Conservation (phyloP, 1,140 invertebrate species). For the Ceratosolen solmsi region DNA sequence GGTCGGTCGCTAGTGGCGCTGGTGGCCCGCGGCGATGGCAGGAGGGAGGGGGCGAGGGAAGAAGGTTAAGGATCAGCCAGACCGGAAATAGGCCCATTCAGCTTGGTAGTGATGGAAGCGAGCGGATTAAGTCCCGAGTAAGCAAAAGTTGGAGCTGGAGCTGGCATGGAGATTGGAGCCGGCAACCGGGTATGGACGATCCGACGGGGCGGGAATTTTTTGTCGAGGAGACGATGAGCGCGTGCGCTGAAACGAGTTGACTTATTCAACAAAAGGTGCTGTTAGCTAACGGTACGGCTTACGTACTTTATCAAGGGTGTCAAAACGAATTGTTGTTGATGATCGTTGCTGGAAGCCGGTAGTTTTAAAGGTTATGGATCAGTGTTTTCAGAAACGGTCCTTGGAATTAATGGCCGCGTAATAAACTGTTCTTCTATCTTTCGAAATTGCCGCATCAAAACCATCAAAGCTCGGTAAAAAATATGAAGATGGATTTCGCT, state of each 20-base stretch:
- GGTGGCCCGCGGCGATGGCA: no score
- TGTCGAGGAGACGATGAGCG: no score
- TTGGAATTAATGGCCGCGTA: background rate
- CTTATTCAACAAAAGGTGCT: slow-evolving; percentile 12
- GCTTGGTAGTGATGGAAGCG: no score
- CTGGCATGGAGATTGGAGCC: background rate
- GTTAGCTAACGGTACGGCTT: background rate
- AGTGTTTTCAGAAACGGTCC: background rate
- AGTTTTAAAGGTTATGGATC: slow-evolving; percentile 16
- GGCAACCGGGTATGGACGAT: background rate
- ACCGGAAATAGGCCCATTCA: no score
- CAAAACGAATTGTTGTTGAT: slow-evolving; percentile 2
- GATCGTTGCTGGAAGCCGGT: background rate
- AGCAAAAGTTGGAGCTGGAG: background rate
- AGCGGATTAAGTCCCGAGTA: background rate
- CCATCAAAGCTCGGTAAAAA: background rate
- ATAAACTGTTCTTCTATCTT: background rate
- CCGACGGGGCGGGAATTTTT: background rate
- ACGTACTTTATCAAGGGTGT: background rate
- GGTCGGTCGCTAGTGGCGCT: no score
- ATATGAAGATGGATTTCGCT: slow-evolving; percentile 10
- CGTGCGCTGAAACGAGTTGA: background rate
- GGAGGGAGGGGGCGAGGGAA: no score
- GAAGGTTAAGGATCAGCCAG: no score
- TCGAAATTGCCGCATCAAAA: slow-evolving; percentile 7